phyloP scores from a whole-genome alignment of 2,888 invertebrate species.

The Lycia hirtaria region DNA sequence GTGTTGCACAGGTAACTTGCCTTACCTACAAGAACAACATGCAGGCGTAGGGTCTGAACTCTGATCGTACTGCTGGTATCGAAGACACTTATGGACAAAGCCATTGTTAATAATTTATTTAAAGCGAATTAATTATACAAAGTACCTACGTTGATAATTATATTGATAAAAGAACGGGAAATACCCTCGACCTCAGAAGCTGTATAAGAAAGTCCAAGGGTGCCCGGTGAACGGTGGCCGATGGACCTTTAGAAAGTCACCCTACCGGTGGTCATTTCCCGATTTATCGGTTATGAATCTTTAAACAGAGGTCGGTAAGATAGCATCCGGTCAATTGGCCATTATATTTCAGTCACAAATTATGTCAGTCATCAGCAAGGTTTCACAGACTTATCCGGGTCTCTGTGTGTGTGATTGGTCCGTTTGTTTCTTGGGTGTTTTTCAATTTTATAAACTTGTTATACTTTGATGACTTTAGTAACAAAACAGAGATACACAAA shows the following conservation, averaged over 20 bases:
- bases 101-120: too few species aligned
- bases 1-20: too few species aligned
- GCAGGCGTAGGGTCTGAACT: constrained; percentile 98
- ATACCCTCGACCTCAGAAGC: constrained; percentile 9
- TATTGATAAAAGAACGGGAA: too few species aligned
- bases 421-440: too few species aligned
- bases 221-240: constrained; percentile 11
- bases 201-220: constrained; percentile 31
- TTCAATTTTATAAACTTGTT: too few species aligned
- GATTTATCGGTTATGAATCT: constrained; percentile 25
- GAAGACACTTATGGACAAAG: constrained; percentile 95
- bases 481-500: too few species aligned
- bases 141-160: too few species aligned
- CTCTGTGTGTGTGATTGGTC: too few species aligned
- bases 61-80: constrained; percentile 95
- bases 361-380: background rate
- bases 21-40: too few species aligned
- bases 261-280: constrained; percentile 35
- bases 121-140: too few species aligned
- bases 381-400: too few species aligned
- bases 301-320: constrained; percentile 32
- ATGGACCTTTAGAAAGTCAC: constrained; percentile 43
- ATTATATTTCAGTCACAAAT: background rate
- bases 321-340: constrained; percentile 21
- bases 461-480: too few species aligned